These are phyloP conservation scores for Pipistrellus pipistrellus DNA, from an alignment of 2,797 vertebrate species.

Conservation along the genomic window DNA sequence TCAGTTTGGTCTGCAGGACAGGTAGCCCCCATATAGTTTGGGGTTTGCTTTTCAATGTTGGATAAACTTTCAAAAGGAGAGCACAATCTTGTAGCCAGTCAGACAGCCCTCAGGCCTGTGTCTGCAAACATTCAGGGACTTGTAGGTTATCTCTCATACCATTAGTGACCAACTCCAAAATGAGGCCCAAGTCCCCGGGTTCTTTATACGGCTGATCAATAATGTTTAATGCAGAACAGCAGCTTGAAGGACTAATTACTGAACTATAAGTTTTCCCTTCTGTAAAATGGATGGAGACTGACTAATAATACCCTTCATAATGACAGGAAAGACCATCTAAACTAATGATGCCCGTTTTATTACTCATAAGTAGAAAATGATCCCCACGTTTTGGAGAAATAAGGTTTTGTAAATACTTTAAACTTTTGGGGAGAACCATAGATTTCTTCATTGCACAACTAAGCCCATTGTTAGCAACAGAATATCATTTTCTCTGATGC, in stretches of 20 bases:
- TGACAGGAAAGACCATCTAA: not conserved
- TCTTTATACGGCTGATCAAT: not conserved
- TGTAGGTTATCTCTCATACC: constrained; percentile 15
- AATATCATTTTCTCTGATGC: not conserved
- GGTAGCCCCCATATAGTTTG: not conserved
- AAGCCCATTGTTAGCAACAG: constrained; percentile 3
- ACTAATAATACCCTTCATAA: not conserved
- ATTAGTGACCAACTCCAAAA: constrained; percentile 24
- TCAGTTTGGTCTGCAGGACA: not conserved
- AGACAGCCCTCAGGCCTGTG: not conserved
- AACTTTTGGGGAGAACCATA: not conserved
- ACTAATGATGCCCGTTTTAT: not conserved
- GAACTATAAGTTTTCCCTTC: not conserved
- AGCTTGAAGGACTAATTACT: not conserved
- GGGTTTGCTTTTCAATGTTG: constrained; percentile 27
- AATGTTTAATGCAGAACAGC: constrained; percentile 24
- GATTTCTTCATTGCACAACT: not conserved
- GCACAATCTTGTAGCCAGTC: not conserved
- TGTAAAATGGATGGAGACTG: not conserved
- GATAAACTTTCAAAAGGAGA: constrained; percentile 59
- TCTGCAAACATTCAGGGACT: not conserved
- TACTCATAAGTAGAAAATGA: constrained; percentile 28
- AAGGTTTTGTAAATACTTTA: constrained; percentile 8
- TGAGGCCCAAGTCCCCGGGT: not conserved
- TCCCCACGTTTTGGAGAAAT: constrained; percentile 22